Percentiles rank a stretch among this genome's conserved stretches.
phyloP scores from a whole-genome alignment of 2,797 vertebrate species.

The Peromyscus aztecus region DNA sequence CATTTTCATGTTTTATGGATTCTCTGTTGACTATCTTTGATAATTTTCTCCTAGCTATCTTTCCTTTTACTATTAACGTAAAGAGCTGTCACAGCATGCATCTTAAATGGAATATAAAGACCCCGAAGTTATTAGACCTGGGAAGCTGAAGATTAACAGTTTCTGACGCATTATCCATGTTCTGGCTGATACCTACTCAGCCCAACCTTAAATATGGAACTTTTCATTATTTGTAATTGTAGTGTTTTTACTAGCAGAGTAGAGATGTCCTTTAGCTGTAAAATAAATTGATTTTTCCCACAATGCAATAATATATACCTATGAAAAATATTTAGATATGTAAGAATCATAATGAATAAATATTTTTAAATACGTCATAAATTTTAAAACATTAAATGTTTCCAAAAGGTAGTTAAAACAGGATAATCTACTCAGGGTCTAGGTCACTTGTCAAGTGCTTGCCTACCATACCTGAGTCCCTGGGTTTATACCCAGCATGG shows the following conservation, averaged over 20 bases:
- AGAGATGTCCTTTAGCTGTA: not conserved
- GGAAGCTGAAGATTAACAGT: not conserved
- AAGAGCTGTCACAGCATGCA: not conserved
- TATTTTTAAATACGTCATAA: not conserved
- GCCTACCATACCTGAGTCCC: fast-evolving
- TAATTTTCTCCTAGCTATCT: not conserved
- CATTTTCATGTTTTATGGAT: not conserved
- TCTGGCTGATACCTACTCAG: not conserved
- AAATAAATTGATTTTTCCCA: not conserved
- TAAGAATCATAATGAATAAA: not conserved
- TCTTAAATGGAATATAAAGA: not conserved
- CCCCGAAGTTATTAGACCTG: not conserved
- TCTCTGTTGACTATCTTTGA: not conserved
- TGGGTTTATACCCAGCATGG: not conserved
- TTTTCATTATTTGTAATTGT: not conserved
- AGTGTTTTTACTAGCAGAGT: not conserved
- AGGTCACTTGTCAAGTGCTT: not conserved
- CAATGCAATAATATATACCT: not conserved
- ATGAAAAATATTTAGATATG: not conserved
- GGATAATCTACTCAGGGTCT: not conserved
- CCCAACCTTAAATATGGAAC: not conserved
- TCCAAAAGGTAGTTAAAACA: not conserved
- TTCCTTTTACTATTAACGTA: not conserved
- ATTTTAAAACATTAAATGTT: not conserved
- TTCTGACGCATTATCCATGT: not conserved